A percentile compares a stretch with the other conserved stretches of the same genome.
These are phyloP conservation scores for Bubo bubo DNA, from an alignment of 2,113 vertebrate genomes.

Conservation along the genomic window DNA sequence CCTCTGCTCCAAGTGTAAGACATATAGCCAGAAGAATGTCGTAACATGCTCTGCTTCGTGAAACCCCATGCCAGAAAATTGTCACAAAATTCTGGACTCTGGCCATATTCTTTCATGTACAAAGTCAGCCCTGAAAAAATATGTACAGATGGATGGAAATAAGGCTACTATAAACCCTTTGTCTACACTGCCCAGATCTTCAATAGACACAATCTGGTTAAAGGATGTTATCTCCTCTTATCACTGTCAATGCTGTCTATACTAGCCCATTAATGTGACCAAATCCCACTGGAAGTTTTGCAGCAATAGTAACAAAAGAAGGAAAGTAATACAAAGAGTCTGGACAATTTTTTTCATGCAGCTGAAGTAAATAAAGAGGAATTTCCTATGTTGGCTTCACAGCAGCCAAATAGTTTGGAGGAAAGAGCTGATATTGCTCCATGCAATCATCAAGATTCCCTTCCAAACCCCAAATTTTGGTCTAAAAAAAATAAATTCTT, in stretches of 20 bases:
- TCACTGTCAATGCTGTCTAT: background rate
- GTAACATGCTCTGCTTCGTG: background rate
- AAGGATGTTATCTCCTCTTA: background rate
- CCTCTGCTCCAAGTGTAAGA: background rate
- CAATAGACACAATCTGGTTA: background rate
- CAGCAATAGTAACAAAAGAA: background rate
- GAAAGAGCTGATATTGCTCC: background rate
- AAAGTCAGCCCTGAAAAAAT: background rate
- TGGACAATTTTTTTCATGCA: background rate
- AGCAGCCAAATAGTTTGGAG: background rate
- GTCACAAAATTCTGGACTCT: background rate
- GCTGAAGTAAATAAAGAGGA: background rate
- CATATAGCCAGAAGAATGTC: background rate
- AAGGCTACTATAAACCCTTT: background rate
- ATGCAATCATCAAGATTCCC: background rate
- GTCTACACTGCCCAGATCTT: background rate
- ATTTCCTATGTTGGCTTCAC: background rate
- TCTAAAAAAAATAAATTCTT: background rate
- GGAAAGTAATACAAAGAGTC: background rate
- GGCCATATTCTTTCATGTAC: background rate
- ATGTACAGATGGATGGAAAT: background rate
- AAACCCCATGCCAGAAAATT: background rate
- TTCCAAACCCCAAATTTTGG: background rate
- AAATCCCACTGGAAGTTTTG: background rate
- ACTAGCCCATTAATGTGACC: background rate